Evolutionary conservation across 2,797 vertebrate species (phyloP).

Genomic region (Zenarchopterus dispar): DNA sequence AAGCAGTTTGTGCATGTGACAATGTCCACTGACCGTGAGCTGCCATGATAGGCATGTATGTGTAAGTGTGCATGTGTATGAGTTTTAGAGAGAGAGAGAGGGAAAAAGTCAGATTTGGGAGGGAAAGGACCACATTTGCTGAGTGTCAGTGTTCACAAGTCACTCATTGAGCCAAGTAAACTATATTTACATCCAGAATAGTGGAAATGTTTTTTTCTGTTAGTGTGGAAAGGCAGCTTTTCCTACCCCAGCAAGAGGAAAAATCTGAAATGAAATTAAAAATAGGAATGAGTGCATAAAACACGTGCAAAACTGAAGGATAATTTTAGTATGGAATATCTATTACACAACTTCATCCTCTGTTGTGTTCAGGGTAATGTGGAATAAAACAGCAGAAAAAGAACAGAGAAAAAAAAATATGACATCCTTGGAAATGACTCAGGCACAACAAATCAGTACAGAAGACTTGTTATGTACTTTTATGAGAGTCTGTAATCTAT

Average conservation of each 20-base stretch:
- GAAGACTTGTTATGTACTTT: constrained; percentile 2
- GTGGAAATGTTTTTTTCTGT: constrained; percentile 53
- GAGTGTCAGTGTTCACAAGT: constrained; percentile 36
- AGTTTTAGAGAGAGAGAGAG: constrained; percentile 22
- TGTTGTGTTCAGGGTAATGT: constrained; percentile 63
- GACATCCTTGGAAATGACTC: constrained; percentile 54
- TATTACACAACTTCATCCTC: constrained; percentile 70
- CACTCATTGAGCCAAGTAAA: constrained; percentile 46
- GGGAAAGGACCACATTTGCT: constrained; percentile 34
- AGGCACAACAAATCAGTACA: constrained; percentile 49
- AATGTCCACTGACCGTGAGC: constrained; percentile 48
- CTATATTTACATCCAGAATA: constrained; percentile 52
- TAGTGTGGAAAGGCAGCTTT: constrained; percentile 61
- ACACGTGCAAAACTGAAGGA: constrained; percentile 56
- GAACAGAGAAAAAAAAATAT: too few species aligned
- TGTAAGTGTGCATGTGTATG: constrained; percentile 9
- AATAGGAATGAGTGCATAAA: constrained; percentile 67
- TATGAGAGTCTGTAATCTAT: constrained; percentile 5
- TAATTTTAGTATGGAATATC: constrained; percentile 77
- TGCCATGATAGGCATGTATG: too few species aligned
- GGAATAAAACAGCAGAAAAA: constrained; percentile 66
- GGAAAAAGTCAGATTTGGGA: constrained; percentile 44
- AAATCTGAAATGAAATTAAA: constrained; percentile 63
- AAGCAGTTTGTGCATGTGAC: constrained; percentile 59
- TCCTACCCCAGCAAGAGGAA: constrained; percentile 63